Base-by-base conservation (phyloP, 2,888 invertebrate genomes). In the Cosmia trapezina region DNA sequence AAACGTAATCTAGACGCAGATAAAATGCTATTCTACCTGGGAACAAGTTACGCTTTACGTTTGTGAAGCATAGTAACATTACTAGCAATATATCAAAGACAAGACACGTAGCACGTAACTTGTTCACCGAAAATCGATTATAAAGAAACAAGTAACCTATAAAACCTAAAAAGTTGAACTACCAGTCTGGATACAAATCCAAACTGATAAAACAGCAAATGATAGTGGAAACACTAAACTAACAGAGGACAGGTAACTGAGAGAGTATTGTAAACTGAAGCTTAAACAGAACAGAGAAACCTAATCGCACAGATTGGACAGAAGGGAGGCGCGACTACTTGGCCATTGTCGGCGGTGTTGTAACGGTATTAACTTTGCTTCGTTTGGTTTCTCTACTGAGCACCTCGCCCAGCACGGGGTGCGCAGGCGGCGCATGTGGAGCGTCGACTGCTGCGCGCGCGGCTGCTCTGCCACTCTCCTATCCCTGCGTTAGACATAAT, bases 321-420 rank as follows among this genome's bases (percentile, higher is more conserved):
- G 95, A 94, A 95, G 95, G 95, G 94, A 94, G 93, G 94, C 95
- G 95, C 94, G 94, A 94, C 95, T 96, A 95, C 95, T 95, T 95
- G 96, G 95, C 95, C 95, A 93, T 90, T 92, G 93, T 90, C 92
- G 96, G 93, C 95, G 94, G 86, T 94, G 94, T 89, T 93, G 93
- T 94, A 93, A 93, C 94, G 93, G 95, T 96, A 96, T 96, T 96
- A 97, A 96, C 97, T 96, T 96, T 95, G 96, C 96, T 96, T 97
- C 97, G 94, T 96, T 96, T 94, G 96, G 96, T 96, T 96, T 97
- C 95, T 97, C 96, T 94, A 97, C 96, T 94, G 97, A 97, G 96
- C 97, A 97, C 96, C 97, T 97, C 96, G 98, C 97, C 98, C 98
- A 98, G 95, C 98, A 97, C 91, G 98, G 98, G 92, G 98, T 97